Base-by-base conservation (phyloP, 1,140 invertebrate genomes). In the Aphaenogaster rudis region DNA sequence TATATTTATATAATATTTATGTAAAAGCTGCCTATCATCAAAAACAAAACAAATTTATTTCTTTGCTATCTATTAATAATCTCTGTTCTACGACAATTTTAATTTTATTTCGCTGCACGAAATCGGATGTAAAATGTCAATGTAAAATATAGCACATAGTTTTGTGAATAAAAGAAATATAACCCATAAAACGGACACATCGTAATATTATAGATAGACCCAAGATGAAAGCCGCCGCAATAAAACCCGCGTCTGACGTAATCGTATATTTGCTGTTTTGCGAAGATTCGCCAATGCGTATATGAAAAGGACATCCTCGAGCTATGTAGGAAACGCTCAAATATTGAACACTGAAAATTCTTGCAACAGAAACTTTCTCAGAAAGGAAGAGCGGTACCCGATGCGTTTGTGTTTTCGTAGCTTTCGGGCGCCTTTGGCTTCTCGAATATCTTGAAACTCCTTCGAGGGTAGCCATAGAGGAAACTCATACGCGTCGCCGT, bases 261-360 rank as follows among this genome's bases (percentile, higher is more conserved):
- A 74, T 57, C n/a, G 42, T 50, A 13, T 84, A 84, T 74, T 76
- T 74, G 28, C 42, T 50, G 69, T 76, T 84, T 61, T 76, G 45
- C 39, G 72, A 39, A 80, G 80, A 72, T 74, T 86, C 54, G 66
- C n/a, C 33, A 59, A 64, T n/a, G 71, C 77, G 63, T 81, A 67
- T 36, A 59, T 59, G 76, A 28, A 52, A 42, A 66, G 45, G 82
- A 87, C 77, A 61, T 67, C 45, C 78, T 78, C 78, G 59, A 90
- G 81, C 64, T 67, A 79, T 69, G 71, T 79, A 82, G 54, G 36
- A 59, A 90, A 78, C 50, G 84, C 45, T 54, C 88, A 87, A 79
- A 90, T 87, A 88, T 87, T 86, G 77, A 84, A 87, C 89, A 54
- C 59, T 54, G 66, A 66, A 86, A 74, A 90, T 90, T 84, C 76